A percentile compares a stretch with the other conserved stretches of the same genome.
These are phyloP conservation scores for Drosophila rufa DNA, from an alignment of 1,140 invertebrate genomes.

Conservation along the genomic window DNA sequence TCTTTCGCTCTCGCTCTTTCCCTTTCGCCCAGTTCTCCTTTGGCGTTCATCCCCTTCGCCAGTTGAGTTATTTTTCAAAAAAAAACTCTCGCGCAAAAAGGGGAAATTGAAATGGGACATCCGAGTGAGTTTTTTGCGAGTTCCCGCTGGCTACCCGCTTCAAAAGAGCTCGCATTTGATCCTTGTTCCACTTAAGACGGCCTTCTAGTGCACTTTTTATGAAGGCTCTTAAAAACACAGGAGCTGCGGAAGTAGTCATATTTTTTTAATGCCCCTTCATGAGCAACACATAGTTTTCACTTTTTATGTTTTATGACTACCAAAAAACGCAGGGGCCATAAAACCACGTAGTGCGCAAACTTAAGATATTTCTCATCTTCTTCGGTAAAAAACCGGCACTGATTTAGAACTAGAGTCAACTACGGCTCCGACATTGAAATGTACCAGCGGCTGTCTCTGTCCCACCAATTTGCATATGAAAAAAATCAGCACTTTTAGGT, in stretches of 20 bases:
- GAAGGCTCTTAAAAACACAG: slow-evolving; percentile 64
- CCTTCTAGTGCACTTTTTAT: slow-evolving; percentile 58
- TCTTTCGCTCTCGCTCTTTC: slow-evolving; percentile 57
- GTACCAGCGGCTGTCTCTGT: slow-evolving; percentile 33
- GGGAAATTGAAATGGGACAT: slow-evolving; percentile 44
- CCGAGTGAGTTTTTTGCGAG: slow-evolving; percentile 36
- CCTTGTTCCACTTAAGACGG: slow-evolving; percentile 23
- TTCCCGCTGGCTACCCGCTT: not conserved
- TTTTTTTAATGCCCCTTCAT: slow-evolving; percentile 50
- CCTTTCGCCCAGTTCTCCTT: slow-evolving; percentile 24
- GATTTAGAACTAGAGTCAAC: slow-evolving; percentile 12
- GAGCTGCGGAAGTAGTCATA: slow-evolving; percentile 56
- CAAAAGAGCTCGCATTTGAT: slow-evolving; percentile 5
- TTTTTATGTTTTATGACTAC: slow-evolving; percentile 56
- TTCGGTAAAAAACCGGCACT: slow-evolving; percentile 24
- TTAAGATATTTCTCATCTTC: slow-evolving; percentile 35
- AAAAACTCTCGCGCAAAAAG: slow-evolving; percentile 44
- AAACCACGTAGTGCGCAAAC: slow-evolving; percentile 43
- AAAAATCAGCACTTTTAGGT: slow-evolving; percentile 59
- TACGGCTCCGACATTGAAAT: slow-evolving; percentile 8
- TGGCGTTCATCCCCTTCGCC: slow-evolving; percentile 68
- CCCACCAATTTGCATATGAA: slow-evolving; percentile 67
- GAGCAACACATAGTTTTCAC: slow-evolving; percentile 50
- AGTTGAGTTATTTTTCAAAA: slow-evolving; percentile 37
- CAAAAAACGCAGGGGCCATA: slow-evolving; percentile 62